A percentile compares a stretch with the other conserved stretches of the same genome.
These are phyloP conservation scores for Thripadectes ignobilis DNA, from an alignment of 2,797 vertebrate species.

Conservation along the genomic window DNA sequence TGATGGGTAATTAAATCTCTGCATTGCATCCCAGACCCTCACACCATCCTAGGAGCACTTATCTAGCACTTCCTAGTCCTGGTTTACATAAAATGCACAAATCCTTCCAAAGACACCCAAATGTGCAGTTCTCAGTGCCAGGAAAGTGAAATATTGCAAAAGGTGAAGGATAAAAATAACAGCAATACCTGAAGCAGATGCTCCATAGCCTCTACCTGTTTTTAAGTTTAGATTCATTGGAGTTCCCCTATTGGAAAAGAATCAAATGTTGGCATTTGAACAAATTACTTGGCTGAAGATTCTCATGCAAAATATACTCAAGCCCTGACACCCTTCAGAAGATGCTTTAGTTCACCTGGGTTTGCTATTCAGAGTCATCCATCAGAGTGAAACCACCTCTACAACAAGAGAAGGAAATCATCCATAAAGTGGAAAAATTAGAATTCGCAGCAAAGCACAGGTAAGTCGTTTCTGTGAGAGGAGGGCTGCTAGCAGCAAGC, in stretches of 20 bases:
- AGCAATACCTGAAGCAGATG: conserved; percentile 69
- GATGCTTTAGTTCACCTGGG: neutral
- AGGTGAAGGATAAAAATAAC: neutral
- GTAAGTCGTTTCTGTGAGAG: neutral
- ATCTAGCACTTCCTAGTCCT: neutral
- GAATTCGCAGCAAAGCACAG: neutral
- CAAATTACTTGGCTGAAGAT: neutral
- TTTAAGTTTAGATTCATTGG: conserved; percentile 78
- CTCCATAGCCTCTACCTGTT: conserved; percentile 74
- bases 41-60: neutral
- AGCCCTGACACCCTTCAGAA: neutral
- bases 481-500: neutral
- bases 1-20: neutral
- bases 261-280: neutral
- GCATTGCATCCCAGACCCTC: neutral
- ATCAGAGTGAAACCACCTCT: neutral
- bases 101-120: neutral
- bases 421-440: neutral
- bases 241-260: conserved; percentile 70
- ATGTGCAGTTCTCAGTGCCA: neutral
- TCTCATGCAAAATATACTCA: neutral
- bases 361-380: neutral
- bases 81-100: neutral
- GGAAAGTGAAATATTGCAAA: neutral
- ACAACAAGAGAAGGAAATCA: neutral